A percentile compares a stretch with the other conserved stretches of the same genome.
These are phyloP conservation scores for Etheostoma spectabile DNA, from an alignment of 2,113 vertebrate species.

Conservation along the genomic window DNA sequence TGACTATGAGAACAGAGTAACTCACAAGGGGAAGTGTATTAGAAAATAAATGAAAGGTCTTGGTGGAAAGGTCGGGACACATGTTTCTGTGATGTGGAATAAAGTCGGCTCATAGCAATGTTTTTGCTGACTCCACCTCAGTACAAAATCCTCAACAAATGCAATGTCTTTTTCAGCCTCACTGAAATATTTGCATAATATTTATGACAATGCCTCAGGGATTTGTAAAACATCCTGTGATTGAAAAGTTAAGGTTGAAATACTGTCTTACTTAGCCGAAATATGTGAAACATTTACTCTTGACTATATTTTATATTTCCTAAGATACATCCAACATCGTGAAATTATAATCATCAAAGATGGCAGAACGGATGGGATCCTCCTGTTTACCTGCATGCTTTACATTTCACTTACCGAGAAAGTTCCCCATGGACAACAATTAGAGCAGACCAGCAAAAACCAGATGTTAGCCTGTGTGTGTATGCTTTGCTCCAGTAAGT, in stretches of 20 bases:
- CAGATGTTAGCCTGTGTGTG: conserved; percentile 32
- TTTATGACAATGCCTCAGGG: conserved; percentile 1
- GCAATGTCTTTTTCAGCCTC: conserved; percentile 6
- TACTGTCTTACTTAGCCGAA: conserved; percentile 2
- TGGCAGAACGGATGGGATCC: conserved; percentile 11
- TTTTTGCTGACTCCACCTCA: conserved; percentile 59
- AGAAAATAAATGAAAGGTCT: conserved; percentile 95
- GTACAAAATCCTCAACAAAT: conserved; percentile 50
- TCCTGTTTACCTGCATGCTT: conserved; percentile 1
- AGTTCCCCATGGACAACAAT: conserved; percentile 15
- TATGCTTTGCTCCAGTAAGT: conserved; percentile 18
- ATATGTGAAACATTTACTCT: not conserved
- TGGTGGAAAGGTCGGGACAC: conserved; percentile 96
- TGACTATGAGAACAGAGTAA: conserved; percentile 88
- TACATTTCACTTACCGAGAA: conserved; percentile 7
- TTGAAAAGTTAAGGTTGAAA: conserved; percentile 6
- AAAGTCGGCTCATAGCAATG: conserved; percentile 76
- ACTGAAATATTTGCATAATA: conserved; percentile 15
- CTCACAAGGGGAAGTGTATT: conserved; percentile 90
- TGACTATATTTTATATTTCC: conserved; percentile 4
- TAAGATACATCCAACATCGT: not conserved
- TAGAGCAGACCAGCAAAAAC: conserved; percentile 7
- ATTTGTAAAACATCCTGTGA: conserved; percentile 25
- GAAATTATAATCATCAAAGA: conserved; percentile 11
- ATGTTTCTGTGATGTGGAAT: conserved; percentile 95